These are phyloP conservation scores for Henricia sp. DNA, from an alignment of 53 echinoderm and acorn worm species.

Conservation along the genomic window DNA sequence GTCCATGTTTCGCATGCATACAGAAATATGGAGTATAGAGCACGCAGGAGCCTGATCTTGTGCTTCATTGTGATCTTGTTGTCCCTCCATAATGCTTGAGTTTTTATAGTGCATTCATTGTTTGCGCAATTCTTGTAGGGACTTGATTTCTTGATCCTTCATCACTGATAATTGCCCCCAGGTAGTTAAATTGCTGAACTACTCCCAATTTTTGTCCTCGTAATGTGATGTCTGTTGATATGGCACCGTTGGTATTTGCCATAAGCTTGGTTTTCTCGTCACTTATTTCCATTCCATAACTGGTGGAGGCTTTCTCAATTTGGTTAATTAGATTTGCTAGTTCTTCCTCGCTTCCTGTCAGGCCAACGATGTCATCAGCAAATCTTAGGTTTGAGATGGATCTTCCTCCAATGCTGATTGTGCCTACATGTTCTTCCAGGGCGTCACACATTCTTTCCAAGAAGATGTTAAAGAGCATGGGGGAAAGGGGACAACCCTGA, in stretches of 20 bases:
- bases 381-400: slow-evolving; percentile 34
- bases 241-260: slow-evolving; percentile 13
- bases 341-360: slow-evolving; percentile 51
- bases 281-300: slow-evolving; percentile 46
- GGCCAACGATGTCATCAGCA: slow-evolving; percentile 37
- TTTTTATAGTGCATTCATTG: slow-evolving; percentile 27
- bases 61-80: slow-evolving; percentile 14
- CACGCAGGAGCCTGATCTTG: slow-evolving; percentile 25
- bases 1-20: slow-evolving; percentile 53
- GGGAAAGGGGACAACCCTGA: slow-evolving; percentile 52
- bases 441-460: slow-evolving; percentile 60
- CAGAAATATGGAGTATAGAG: slow-evolving; percentile 11
- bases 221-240: background rate
- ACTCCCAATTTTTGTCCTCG: background rate
- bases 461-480: slow-evolving; percentile 62
- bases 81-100: slow-evolving; percentile 23
- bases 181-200: slow-evolving; percentile 11
- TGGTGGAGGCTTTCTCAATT: slow-evolving; percentile 32
- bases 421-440: slow-evolving; percentile 34
- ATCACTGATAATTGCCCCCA: background rate
- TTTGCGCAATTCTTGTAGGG: slow-evolving; percentile 48
- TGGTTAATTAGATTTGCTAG: slow-evolving; percentile 39
- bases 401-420: slow-evolving; percentile 33
- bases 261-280: slow-evolving; percentile 49
- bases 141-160: slow-evolving; percentile 50